Base-by-base conservation (phyloP, 2,113 vertebrate genomes). In the Seriola aureovittata region DNA sequence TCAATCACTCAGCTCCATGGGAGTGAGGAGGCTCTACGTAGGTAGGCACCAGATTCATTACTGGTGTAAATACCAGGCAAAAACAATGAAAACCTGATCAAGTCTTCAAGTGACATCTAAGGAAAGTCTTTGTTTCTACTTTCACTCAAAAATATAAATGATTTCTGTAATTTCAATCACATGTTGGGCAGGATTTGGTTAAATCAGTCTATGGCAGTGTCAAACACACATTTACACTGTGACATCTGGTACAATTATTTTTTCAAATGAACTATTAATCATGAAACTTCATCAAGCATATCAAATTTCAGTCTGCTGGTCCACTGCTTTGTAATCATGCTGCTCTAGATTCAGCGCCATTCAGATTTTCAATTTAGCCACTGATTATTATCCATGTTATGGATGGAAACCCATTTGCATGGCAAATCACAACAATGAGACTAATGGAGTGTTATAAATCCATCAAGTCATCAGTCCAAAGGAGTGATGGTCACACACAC, bases 1-100 rank as follows among this genome's bases (percentile, higher is more conserved):
- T 76, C 73, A 50, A 36, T 77, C 59, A 54, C 25, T 58, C 50
- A 54, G 19, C n/a, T 48, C 55, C 29, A 21, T 75, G 32, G 23
- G 58, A 64, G 70, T 19, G 55, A 17, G 4, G 38, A 46, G 52
- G 29, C 29, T 34, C 5, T 21, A 36, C 25, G 25, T 5, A 23
- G 7, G 5, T 42, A 69, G 23, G 58, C 60, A 50, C 3, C 40
- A 48, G 32, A 52, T 25, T 64, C 40, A 44, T 17, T 21, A 0
- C 9, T 48, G 23, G 6, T 52, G 38, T 11, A 23, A 46, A 69
- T 7, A 52, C 19, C 38, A 59, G 1, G 58, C 2, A 44, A n/a
- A 64, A 78, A 67, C 48, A n/a, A 11, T 8, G 42, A 54, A 29
- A 42, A 40, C 1, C 29, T 13, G 32, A 34, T 21, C 57, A 16